These are phyloP conservation scores for Batillaria attramentaria DNA, from an alignment of 1,140 invertebrate species.

Conservation along the genomic window DNA sequence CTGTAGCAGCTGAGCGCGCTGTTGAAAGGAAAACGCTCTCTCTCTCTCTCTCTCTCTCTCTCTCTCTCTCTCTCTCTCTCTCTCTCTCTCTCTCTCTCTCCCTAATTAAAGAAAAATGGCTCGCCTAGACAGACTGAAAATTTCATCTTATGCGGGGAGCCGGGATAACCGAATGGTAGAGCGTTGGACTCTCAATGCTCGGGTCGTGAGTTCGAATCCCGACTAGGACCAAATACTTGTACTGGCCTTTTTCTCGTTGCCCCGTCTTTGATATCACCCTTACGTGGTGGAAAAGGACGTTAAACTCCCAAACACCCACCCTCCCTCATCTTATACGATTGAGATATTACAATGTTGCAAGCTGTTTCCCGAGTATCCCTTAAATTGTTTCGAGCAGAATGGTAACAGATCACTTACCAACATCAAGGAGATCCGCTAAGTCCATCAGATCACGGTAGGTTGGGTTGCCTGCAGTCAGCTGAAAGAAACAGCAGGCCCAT, in stretches of 20 bases:
- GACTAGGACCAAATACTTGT: no score
- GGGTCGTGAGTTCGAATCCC: no score
- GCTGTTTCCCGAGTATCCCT: not conserved
- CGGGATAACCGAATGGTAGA: no score
- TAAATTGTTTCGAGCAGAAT: not conserved
- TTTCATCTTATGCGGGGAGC: no score
- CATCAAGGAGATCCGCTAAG: slow-evolving; percentile 5
- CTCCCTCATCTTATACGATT: not conserved
- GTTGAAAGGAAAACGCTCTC: not conserved
- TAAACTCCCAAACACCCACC: not conserved
- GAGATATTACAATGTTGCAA: not conserved
- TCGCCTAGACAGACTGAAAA: not conserved
- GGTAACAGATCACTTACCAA: not conserved
- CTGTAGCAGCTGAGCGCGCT: not conserved
- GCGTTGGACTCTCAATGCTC: no score
- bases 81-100: not conserved
- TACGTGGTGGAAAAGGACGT: no score
- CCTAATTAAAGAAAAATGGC: not conserved
- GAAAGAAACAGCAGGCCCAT: not conserved
- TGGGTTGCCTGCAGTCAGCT: not conserved
- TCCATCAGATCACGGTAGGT: slow-evolving; percentile 8
- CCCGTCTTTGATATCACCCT: no score
- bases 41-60: not conserved
- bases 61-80: not conserved
- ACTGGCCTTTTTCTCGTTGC: no score